Percentiles rank a stretch among this genome's conserved stretches.
Evolutionary conservation across 2,888 invertebrate species (phyloP).

Genomic region (Dryobotodes eremita): DNA sequence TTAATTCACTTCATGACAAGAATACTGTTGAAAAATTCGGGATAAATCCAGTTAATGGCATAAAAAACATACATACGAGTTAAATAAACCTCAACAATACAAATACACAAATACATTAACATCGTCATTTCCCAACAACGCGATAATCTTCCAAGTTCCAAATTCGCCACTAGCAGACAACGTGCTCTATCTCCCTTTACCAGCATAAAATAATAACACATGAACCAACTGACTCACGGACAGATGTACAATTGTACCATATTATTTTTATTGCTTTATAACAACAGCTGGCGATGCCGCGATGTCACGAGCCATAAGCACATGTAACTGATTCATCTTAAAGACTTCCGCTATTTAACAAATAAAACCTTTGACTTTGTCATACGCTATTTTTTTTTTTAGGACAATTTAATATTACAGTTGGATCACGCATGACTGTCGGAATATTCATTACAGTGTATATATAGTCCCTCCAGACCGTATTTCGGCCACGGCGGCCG

Average conservation of each 20-base stretch:
- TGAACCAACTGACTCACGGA: constrained; percentile 36
- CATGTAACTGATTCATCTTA: constrained; percentile 40
- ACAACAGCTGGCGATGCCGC: constrained; percentile 39
- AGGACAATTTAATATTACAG: not conserved
- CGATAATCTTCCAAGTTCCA: not conserved
- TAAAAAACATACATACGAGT: not conserved
- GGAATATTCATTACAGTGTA: constrained; percentile 1
- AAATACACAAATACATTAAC: not conserved
- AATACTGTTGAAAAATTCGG: not conserved
- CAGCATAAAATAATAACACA: not conserved
- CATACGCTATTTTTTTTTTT: constrained; percentile 2
- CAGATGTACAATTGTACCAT: constrained; percentile 53
- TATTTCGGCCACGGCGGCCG: no score
- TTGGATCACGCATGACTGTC: no score
- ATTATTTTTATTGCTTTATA: constrained; percentile 44
- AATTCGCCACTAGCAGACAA: constrained; percentile 34
- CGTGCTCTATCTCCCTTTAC: constrained; percentile 43
- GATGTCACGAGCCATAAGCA: constrained; percentile 37
- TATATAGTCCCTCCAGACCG: no score
- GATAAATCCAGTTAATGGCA: not conserved
- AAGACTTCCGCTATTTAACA: constrained; percentile 14
- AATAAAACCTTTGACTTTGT: not conserved
- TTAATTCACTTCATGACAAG: not conserved
- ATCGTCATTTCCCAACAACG: not conserved
- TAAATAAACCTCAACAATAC: not conserved